phyloP scores from a whole-genome alignment of 2,113 vertebrate genomes.

The Aegithalos caudatus region DNA sequence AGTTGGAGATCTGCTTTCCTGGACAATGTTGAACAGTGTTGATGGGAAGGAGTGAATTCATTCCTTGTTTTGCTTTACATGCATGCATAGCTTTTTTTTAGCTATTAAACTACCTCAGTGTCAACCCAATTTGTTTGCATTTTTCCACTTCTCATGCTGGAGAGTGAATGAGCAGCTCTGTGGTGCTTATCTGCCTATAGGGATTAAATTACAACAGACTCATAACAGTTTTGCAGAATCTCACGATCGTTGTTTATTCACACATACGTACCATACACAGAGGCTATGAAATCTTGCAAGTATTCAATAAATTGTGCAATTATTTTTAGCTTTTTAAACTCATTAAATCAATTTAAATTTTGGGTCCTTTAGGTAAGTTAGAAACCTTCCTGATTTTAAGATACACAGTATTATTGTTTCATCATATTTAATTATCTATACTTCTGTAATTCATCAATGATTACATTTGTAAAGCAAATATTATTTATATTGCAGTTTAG shows the following conservation, averaged over 20 bases:
- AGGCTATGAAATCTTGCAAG: background rate
- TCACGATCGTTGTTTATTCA: background rate
- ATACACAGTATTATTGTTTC: background rate
- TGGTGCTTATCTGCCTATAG: background rate
- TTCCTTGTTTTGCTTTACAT: background rate
- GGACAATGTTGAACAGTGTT: rapidly evolving
- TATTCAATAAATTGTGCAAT: background rate
- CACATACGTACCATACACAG: rapidly evolving
- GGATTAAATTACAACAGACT: background rate
- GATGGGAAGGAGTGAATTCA: background rate
- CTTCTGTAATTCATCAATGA: background rate
- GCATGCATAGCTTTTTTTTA: rapidly evolving
- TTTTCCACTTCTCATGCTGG: background rate
- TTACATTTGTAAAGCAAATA: background rate
- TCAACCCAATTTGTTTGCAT: rapidly evolving
- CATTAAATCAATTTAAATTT: background rate
- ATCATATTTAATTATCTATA: background rate
- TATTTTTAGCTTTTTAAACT: background rate
- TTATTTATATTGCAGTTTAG: background rate
- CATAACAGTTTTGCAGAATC: background rate
- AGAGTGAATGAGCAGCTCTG: background rate
- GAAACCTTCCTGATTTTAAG: background rate
- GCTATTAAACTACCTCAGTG: background rate
- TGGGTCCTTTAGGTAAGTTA: background rate
- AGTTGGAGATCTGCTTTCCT: background rate